These are phyloP conservation scores for Anarhynchus alexandrinus DNA, from an alignment of 2,113 vertebrate genomes.

Conservation along the genomic window DNA sequence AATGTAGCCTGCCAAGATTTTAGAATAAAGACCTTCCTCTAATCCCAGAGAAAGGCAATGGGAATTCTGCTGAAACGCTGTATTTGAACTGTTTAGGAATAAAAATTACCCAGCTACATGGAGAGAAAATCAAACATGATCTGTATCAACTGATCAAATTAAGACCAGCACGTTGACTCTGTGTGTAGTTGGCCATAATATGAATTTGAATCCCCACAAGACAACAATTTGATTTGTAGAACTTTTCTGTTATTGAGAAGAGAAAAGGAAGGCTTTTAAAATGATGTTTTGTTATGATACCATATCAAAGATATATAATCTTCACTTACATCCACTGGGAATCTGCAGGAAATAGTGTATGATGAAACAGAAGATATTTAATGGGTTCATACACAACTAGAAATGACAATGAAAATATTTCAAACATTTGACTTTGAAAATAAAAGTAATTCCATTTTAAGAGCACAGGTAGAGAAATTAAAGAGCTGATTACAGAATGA, in stretches of 20 bases:
- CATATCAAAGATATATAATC: neutral
- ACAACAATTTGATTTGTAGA: neutral
- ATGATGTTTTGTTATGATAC: neutral
- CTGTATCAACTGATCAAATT: neutral
- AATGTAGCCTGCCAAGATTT: neutral
- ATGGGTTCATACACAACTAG: neutral
- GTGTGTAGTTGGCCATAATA: neutral
- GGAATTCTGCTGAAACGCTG: neutral
- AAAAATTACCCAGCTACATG: neutral
- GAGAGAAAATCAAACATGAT: conserved; percentile 5
- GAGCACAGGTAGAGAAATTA: neutral
- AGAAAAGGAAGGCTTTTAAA: neutral
- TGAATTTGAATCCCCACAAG: neutral
- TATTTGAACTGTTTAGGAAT: neutral
- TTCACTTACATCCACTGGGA: neutral
- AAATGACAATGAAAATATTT: neutral
- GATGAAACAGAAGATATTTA: neutral
- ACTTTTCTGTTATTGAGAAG: neutral
- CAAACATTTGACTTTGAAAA: neutral
- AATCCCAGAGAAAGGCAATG: neutral
- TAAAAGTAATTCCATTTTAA: neutral
- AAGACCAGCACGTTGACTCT: neutral
- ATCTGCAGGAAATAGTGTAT: neutral
- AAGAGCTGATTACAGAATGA: neutral
- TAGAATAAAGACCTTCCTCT: neutral